Evolutionary conservation across 2,797 vertebrate species (phyloP).

Genomic region (Decapterus maruadsi): DNA sequence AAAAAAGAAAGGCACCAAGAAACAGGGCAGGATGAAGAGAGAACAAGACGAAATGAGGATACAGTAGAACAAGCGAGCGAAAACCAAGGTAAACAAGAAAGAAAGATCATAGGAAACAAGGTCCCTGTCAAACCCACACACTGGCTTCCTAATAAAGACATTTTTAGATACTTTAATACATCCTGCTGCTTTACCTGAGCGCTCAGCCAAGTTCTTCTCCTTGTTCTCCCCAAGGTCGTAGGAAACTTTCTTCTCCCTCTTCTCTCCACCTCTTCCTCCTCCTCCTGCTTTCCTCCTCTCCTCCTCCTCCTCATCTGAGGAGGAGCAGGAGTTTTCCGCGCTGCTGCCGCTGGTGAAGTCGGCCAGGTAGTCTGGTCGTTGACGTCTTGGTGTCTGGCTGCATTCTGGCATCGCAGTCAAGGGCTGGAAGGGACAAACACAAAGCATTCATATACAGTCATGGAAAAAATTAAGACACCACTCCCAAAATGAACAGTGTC

Average conservation of each 20-base stretch:
- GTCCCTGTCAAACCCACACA: conserved; percentile 23
- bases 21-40: conserved; percentile 27
- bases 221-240: conserved; percentile 88
- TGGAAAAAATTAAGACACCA: too few species aligned
- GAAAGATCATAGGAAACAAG: conserved; percentile 17
- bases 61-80: not conserved
- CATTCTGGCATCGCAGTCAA: conserved; percentile 95
- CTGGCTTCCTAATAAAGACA: conserved; percentile 50
- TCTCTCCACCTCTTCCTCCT: conserved; percentile 82
- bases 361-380: conserved; percentile 85
- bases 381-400: conserved; percentile 85
- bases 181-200: conserved; percentile 87
- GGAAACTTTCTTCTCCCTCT: conserved; percentile 90
- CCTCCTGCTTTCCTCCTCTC: conserved; percentile 81
- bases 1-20: conserved; percentile 30
- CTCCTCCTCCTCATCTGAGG: conserved; percentile 88
- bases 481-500: too few species aligned
- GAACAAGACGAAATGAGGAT: conserved; percentile 5
- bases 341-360: conserved; percentile 88
- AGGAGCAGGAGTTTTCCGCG: conserved; percentile 86
- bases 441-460: too few species aligned
- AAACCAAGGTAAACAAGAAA: conserved; percentile 17
- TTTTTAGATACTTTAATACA: conserved; percentile 34
- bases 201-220: conserved; percentile 89
- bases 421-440: conserved; percentile 82